These are phyloP conservation scores for Scaptomyza cyrtandrae DNA, from an alignment of 2,888 invertebrate species.

Conservation along the genomic window DNA sequence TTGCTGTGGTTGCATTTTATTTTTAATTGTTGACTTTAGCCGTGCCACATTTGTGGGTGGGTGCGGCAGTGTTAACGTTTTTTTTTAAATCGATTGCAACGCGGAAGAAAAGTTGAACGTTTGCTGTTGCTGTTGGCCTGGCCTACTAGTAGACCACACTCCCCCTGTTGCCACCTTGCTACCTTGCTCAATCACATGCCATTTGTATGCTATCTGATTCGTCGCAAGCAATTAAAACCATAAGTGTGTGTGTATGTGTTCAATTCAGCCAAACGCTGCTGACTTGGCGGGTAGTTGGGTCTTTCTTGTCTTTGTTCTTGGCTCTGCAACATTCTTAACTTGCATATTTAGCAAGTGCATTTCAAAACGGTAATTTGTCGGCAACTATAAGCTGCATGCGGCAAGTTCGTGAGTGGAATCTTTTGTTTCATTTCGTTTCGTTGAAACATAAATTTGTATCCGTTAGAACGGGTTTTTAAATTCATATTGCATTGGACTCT, in stretches of 20 bases:
- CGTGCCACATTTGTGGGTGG: slow-evolving; percentile 73
- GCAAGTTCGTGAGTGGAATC: slow-evolving; percentile 75
- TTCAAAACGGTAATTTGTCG: slow-evolving; percentile 78
- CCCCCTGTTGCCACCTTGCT: slow-evolving; percentile 27
- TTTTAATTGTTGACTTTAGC: slow-evolving; percentile 76
- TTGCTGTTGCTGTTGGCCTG: slow-evolving; percentile 7
- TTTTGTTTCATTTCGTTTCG: slow-evolving; percentile 35
- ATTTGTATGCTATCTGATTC: slow-evolving; percentile 75
- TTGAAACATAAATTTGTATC: slow-evolving; percentile 20
- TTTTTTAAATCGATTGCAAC: slow-evolving; percentile 51
- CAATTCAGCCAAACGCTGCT: slow-evolving; percentile 33
- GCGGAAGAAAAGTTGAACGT: slow-evolving; percentile 76
- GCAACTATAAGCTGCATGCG: slow-evolving; percentile 46
- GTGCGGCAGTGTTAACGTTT: slow-evolving; percentile 45
- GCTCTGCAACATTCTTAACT: slow-evolving; percentile 66
- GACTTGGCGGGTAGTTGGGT: slow-evolving; percentile 21
- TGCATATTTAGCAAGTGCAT: slow-evolving; percentile 74
- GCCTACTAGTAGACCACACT: slow-evolving; percentile 25
- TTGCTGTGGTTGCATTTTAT: slow-evolving; percentile 25
- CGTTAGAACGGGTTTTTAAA: slow-evolving; percentile 59
- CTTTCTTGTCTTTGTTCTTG: slow-evolving; percentile 45
- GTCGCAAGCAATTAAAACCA: slow-evolving; percentile 36
- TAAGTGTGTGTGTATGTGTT: slow-evolving; percentile 24
- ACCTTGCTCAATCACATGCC: slow-evolving; percentile 53
- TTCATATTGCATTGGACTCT: slow-evolving; percentile 7